phyloP scores from a whole-genome alignment of 2,888 invertebrate genomes.

The Chrysomela aeneicollis region DNA sequence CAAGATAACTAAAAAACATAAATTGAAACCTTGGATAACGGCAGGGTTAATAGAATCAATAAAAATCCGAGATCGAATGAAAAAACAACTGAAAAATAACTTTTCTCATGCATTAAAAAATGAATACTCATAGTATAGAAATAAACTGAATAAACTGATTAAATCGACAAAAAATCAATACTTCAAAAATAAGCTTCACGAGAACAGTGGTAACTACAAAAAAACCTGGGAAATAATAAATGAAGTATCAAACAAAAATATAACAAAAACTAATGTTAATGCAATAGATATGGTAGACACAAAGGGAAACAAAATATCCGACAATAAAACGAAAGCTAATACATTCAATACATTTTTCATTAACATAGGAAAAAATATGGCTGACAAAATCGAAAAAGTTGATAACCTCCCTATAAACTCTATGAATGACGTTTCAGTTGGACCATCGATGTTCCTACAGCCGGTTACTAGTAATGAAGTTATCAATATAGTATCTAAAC shows the following conservation, averaged over 20 bases:
- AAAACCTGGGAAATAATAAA: constrained; percentile 11
- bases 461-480: constrained; percentile 4
- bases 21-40: constrained; percentile 7
- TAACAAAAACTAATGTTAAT: not conserved
- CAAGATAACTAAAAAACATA: not conserved
- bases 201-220: constrained; percentile 6
- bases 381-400: constrained; percentile 7
- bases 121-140: constrained; percentile 5
- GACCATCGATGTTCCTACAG: constrained; percentile 2
- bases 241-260: constrained; percentile 5
- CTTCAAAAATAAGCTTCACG: constrained; percentile 2
- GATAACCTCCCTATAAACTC: constrained; percentile 4
- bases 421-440: constrained; percentile 3
- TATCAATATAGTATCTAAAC: constrained; percentile 5
- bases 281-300: constrained; percentile 7
- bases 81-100: constrained; percentile 6
- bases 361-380: constrained; percentile 5
- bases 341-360: constrained; percentile 5
- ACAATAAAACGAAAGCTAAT: constrained; percentile 5
- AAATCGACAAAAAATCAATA: constrained; percentile 9
- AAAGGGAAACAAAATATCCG: constrained; percentile 1
- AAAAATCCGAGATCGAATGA: constrained; percentile 6
- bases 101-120: not conserved
- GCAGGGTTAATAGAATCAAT: constrained; percentile 4
- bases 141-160: constrained; percentile 7